Conservation (phyloP, 2,888 invertebrate species). For the Ramazzottius varieornatus region DNA sequence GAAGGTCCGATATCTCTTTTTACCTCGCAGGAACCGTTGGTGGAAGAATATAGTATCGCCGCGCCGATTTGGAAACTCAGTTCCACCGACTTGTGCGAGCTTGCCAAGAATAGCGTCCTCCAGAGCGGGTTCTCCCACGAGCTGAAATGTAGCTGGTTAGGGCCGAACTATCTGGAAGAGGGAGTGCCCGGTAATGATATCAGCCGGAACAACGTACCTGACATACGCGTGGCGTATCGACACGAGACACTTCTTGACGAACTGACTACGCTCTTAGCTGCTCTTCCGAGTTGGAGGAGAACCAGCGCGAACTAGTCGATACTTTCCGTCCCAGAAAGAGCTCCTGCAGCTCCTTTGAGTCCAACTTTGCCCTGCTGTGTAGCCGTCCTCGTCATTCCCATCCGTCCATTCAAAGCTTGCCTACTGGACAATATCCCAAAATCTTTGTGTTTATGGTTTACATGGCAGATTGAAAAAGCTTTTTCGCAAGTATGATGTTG, state of each 20-base stretch:
- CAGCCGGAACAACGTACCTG: slow-evolving; percentile 81
- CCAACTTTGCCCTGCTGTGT: too few relatives aligned
- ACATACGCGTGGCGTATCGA: slow-evolving; percentile 79
- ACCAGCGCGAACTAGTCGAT: too few relatives aligned
- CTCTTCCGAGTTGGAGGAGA: too few relatives aligned
- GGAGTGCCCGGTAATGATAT: slow-evolving; percentile 97
- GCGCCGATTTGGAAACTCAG: slow-evolving; percentile 97
- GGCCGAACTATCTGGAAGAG: slow-evolving; percentile 8
- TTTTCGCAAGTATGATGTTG: too few relatives aligned
- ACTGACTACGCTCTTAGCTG: slow-evolving; percentile 52
- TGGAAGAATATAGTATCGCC: slow-evolving; percentile 99
- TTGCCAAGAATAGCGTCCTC: slow-evolving; percentile 76
- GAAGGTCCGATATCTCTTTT: background rate
- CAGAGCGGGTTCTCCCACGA: slow-evolving; percentile 90
- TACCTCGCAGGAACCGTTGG: slow-evolving; percentile 53
- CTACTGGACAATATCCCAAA: too few relatives aligned
- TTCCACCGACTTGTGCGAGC: slow-evolving; percentile 94
- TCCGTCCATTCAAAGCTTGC: too few relatives aligned
- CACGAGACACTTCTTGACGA: slow-evolving; percentile 76
- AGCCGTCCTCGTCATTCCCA: too few relatives aligned
- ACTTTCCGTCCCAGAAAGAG: too few relatives aligned
- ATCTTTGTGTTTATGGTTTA: too few relatives aligned
- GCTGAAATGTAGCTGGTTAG: slow-evolving; percentile 20
- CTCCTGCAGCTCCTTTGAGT: too few relatives aligned
- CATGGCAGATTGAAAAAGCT: too few relatives aligned